Conservation (phyloP, 1,140 invertebrate genomes). For the Eurosta solidaginis region DNA sequence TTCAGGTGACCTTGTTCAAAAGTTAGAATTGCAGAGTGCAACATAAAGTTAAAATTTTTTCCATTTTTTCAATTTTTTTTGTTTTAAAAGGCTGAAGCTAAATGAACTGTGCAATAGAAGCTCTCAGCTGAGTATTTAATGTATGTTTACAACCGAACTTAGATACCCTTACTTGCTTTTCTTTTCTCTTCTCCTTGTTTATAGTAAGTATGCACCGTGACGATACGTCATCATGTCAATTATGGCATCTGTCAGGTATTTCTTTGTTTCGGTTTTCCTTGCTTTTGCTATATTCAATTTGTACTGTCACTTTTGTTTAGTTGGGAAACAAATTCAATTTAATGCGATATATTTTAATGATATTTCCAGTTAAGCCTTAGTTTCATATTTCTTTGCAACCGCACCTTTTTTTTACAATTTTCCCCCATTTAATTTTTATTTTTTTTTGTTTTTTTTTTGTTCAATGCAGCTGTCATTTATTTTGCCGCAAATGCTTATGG, state of each 20-base stretch:
- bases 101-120: too few relatives aligned
- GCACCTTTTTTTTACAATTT: background rate
- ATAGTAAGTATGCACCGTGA: background rate
- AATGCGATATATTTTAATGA: slow-evolving; percentile 24
- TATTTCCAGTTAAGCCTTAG: slow-evolving; percentile 18
- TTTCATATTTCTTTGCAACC: slow-evolving; percentile 20
- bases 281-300: background rate
- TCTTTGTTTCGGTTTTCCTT: background rate
- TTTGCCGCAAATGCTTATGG: background rate
- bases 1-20: too few relatives aligned
- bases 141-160: too few relatives aligned
- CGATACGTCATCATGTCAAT: slow-evolving; percentile 27
- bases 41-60: too few relatives aligned
- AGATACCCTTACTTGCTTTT: too few relatives aligned
- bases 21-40: too few relatives aligned
- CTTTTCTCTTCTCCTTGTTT: background rate
- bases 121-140: too few relatives aligned
- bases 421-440: background rate
- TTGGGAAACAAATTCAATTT: background rate
- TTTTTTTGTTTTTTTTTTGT: background rate
- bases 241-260: slow-evolving; percentile 25
- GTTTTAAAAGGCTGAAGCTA: too few relatives aligned
- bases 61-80: too few relatives aligned
- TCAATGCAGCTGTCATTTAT: background rate
- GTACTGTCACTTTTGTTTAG: background rate